A percentile compares a stretch with the other conserved stretches of the same genome.
Conservation (phyloP, 2,888 invertebrate genomes). For the Polydesmus complanatus region DNA sequence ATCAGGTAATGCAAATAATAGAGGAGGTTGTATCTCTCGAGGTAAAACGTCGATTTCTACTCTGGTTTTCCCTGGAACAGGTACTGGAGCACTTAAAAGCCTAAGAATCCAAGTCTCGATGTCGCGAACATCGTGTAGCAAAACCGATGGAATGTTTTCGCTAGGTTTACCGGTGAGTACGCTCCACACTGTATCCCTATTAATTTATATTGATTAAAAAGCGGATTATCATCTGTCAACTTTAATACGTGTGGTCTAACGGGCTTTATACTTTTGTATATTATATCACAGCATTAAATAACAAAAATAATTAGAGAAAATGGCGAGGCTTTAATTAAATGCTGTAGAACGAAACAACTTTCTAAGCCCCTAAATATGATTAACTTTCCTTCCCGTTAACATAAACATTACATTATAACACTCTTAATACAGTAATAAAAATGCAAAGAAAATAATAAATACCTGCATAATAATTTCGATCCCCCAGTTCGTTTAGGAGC, state of each 20-base stretch:
- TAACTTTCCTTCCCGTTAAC: no score
- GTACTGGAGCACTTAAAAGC: constrained; percentile 90
- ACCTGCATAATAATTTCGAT: constrained; percentile 73
- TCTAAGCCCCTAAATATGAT: no score
- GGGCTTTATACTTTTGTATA: no score
- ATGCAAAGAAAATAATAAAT: no score
- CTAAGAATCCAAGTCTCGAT: constrained; percentile 98
- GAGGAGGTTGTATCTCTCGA: constrained; percentile 58
- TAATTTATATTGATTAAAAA: no score
- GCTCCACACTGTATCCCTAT: constrained; percentile 91
- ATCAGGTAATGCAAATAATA: constrained; percentile 90
- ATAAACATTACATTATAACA: no score
- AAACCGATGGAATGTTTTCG: constrained; percentile 52
- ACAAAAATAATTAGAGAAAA: not conserved
- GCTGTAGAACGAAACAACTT: not conserved
- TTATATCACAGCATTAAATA: not conserved
- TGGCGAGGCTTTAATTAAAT: not conserved
- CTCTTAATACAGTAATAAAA: no score
- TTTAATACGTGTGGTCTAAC: no score
- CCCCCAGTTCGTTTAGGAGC: constrained; percentile 63
- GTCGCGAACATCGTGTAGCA: constrained; percentile 90
- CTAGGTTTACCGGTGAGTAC: constrained; percentile 66
- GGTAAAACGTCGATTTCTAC: constrained; percentile 71
- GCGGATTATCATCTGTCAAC: no score
- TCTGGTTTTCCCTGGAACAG: constrained; percentile 91